phyloP scores from a whole-genome alignment of 2,113 vertebrate genomes.

The Mystacornis crossleyi region DNA sequence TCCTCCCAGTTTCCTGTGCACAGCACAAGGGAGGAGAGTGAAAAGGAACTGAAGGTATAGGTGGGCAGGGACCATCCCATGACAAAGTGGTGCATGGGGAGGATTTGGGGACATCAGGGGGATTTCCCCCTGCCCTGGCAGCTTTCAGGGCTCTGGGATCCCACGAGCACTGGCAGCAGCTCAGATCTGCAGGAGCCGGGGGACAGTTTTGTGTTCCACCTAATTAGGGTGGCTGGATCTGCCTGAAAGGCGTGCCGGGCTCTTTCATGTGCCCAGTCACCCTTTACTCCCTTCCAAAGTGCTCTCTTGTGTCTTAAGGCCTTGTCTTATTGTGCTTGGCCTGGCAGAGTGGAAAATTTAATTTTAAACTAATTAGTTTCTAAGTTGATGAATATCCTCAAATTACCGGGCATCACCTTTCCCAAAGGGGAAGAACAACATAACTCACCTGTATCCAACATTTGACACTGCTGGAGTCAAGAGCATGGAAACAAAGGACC shows the following conservation, averaged over 20 bases:
- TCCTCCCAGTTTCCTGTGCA: background rate
- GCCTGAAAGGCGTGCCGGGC: background rate
- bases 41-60: background rate
- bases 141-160: background rate
- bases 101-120: background rate
- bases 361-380: slow-evolving; percentile 89
- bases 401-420: slow-evolving; percentile 83
- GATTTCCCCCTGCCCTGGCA: background rate
- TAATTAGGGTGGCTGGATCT: slow-evolving; percentile 24
- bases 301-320: slow-evolving; percentile 40
- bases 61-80: background rate
- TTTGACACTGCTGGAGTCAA: slow-evolving; percentile 80
- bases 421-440: slow-evolving; percentile 53
- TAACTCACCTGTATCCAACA: slow-evolving; percentile 81
- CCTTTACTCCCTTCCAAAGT: background rate
- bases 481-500: slow-evolving; percentile 79
- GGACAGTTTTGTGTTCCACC: slow-evolving; percentile 9
- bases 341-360: slow-evolving; percentile 88
- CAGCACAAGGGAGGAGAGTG: background rate
- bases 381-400: slow-evolving; percentile 78
- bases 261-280: slow-evolving; percentile 19
- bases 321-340: slow-evolving; percentile 72
- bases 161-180: background rate
- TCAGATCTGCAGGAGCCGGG: background rate
- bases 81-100: background rate